phyloP scores from a whole-genome alignment of 2,888 invertebrate species.

The Drosophila dives region DNA sequence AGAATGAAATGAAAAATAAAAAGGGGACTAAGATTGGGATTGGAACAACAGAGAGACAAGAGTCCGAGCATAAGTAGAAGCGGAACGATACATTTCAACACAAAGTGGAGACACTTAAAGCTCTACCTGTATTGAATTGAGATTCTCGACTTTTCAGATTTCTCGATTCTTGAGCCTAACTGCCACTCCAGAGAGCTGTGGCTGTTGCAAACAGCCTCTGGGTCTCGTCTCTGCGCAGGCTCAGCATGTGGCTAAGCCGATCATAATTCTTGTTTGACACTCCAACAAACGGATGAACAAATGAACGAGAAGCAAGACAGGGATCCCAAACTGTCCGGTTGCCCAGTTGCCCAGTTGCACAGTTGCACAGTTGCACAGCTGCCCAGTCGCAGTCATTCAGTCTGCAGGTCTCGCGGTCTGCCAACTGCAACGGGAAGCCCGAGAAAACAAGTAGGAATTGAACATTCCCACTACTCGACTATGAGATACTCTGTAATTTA shows the following conservation, averaged over 20 bases:
- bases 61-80: conserved; percentile 50
- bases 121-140: conserved; percentile 77
- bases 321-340: conserved; percentile 46
- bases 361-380: conserved; percentile 13
- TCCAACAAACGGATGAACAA: conserved; percentile 79
- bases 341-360: conserved; percentile 17
- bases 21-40: conserved; percentile 10
- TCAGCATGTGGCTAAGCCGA: conserved; percentile 85
- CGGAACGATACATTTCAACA: conserved; percentile 78
- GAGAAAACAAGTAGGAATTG: conserved; percentile 42
- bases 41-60: conserved; percentile 27
- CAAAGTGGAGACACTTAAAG: conserved; percentile 81
- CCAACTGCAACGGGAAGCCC: conserved; percentile 52
- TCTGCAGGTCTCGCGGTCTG: conserved; percentile 40
- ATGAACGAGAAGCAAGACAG: conserved; percentile 75
- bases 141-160: conserved; percentile 37
- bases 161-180: conserved; percentile 45
- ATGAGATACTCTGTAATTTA: conserved; percentile 14
- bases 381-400: conserved; percentile 47
- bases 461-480: background rate
- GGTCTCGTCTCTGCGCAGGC: conserved; percentile 60
- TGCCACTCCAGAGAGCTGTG: conserved; percentile 55
- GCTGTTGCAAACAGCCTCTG: conserved; percentile 34
- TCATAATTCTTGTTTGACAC: conserved; percentile 85
- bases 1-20: conserved; percentile 32